Evolutionary conservation across 2,797 vertebrate genomes (phyloP), one percentile per base, ranked within the genome.

Genomic region (Platyrinchus mystaceus): DNA sequence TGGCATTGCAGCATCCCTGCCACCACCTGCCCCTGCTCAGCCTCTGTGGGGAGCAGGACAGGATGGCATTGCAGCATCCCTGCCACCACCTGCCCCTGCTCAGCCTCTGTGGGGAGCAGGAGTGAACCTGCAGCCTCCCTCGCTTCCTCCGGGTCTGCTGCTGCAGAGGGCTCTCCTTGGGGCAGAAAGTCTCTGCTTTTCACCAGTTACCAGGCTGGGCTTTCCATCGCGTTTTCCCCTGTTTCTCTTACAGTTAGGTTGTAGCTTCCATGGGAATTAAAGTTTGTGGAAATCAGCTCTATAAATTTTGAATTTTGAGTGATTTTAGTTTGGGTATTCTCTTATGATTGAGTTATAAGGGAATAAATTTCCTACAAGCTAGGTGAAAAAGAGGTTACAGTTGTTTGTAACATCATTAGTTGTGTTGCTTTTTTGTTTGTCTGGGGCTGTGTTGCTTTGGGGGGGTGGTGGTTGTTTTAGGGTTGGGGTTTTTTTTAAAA

Each of bases 91-190:
- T 60, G 66, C 10, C 50, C 11, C 66, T 34, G 64, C 60, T 47
- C 43, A 43, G 43, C 7, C 43, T 4, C 39, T 9, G 32, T 23
- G 76, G 44, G 22, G 47, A 3, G 21, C 1, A 9, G 34, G 32
- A 28, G 27, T 28, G 53, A 20, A 32, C 24, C 53, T 1, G 1
- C 41, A 43, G 71, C 64, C 34, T 41, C 5, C 3, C 70, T 12
- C 4, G 0, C 46, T 50, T 55, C 59, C 69, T 76, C 4, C 2
- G 1, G 3, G 1, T 11, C 50, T 70, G 9, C 28, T 10, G 32
- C 0, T 36, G 43, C 18, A 43, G 18, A 43, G 18, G 19, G 8
- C 43, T 43, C 43, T 43, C 43, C 43, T 43, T 19, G 43, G 60
- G 49, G 64, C 67, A 39, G 14, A 53, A 14, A 36, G 67, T 39